These are phyloP conservation scores for Aphodius granarius DNA, from an alignment of 2,888 invertebrate species.

Conservation along the genomic window DNA sequence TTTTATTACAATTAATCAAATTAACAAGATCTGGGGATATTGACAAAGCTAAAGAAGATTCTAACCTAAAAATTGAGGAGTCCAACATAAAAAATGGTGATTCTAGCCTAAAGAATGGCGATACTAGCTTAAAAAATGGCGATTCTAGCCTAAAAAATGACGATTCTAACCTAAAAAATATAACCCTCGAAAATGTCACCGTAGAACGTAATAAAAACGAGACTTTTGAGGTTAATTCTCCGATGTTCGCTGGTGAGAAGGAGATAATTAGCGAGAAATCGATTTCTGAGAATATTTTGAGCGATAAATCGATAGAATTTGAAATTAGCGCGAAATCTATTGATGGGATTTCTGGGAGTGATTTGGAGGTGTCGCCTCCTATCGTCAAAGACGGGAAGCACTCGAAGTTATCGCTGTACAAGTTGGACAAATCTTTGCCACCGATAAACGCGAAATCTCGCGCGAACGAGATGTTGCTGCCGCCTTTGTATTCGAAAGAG, in stretches of 20 bases:
- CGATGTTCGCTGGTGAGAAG: conserved; percentile 24
- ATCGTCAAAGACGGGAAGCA: conserved; percentile 31
- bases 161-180: background rate
- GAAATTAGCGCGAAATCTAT: background rate
- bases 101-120: too few relatives aligned
- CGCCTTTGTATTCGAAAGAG: conserved; percentile 49
- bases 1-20: conserved; percentile 47
- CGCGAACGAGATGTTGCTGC: conserved; percentile 44
- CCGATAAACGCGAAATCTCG: conserved; percentile 45
- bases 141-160: background rate
- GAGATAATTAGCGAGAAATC: background rate
- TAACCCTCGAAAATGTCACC: background rate
- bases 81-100: background rate
- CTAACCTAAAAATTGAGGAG: background rate
- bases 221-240: conserved; percentile 37
- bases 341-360: conserved; percentile 19
- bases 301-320: background rate
- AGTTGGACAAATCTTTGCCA: conserved; percentile 44
- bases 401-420: conserved; percentile 36
- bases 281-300: background rate
- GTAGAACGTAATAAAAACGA: conserved; percentile 27
- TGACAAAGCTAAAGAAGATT: background rate
- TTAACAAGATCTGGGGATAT: conserved; percentile 39
- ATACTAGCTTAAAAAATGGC: conserved; percentile 38
- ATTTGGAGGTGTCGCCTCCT: conserved; percentile 33